Evolutionary conservation across 2,797 vertebrate genomes (phyloP), one percentile per base, ranked within the genome.

Genomic region (Pelobates cultripes): DNA sequence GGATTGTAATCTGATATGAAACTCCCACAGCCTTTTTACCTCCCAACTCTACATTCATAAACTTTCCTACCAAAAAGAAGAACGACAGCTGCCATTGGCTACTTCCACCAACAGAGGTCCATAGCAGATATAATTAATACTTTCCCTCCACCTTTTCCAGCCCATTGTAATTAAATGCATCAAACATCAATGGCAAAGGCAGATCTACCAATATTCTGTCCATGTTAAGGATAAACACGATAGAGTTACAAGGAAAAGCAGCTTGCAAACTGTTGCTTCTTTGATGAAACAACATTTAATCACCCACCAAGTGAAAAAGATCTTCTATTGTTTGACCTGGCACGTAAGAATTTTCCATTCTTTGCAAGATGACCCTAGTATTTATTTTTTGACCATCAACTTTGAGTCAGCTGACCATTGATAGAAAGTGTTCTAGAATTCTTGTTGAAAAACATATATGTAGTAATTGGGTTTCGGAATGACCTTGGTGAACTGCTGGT

Each of bases 201-300:
- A 88, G 89, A 90, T 89, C 88, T 89, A 93, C 89, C 51, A 84
- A 92, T 81, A 92, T 91, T 90, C 87, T 77, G 88, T 87, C 92
- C 85, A 73, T 92, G 93, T 94, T 89, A 89, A 93, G 94, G 95
- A 93, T 92, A 94, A 96, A 93, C 86, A 84, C 73, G 93, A 96
- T 95, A 95, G 94, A 92, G 91, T 95, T 96, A 95, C 94, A 95
- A 92, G 94, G 89, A 94, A 92, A 92, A 96, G 94, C 95, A 95
- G 95, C 95, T 96, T 96, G 95, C 94, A 94, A 95, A 95, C 95
- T 94, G 94, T 91, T 94, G 93, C 93, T 70, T 88, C 94, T 94
- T 94, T 95, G 95, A 97, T 94, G 94, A 91, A 94, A 94, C 89
- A 93, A 91, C 94, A 91, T 95, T 96, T 94, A 94, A 95, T 96